These are phyloP conservation scores for Plemyria rubiginata DNA, from an alignment of 2,888 invertebrate genomes.

Conservation along the genomic window DNA sequence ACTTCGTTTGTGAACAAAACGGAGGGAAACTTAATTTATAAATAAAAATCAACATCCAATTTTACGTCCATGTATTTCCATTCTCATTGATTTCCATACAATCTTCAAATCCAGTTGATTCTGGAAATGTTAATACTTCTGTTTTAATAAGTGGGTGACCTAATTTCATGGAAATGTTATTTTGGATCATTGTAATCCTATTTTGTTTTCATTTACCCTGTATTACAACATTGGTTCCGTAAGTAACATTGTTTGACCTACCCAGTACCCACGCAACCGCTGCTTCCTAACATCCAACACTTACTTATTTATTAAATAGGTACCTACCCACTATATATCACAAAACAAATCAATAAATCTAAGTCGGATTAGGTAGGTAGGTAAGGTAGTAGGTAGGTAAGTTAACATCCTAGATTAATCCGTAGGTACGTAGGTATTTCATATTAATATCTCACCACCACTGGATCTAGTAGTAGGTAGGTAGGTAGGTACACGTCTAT, in stretches of 20 bases:
- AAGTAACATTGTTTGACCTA: slow-evolving; percentile 10
- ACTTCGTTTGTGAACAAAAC: background rate
- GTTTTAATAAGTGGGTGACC: background rate
- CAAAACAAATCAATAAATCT: too few species aligned
- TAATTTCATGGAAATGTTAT: slow-evolving; percentile 17
- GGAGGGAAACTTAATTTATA: slow-evolving; percentile 1
- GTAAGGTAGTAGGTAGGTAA: too few species aligned
- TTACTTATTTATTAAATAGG: background rate
- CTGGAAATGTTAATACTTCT: background rate
- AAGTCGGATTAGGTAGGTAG: too few species aligned
- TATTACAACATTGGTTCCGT: slow-evolving; percentile 10
- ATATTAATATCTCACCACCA: too few species aligned
- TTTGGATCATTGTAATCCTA: slow-evolving; percentile 12
- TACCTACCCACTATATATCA: too few species aligned
- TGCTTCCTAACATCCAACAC: background rate
- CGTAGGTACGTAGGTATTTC: too few species aligned
- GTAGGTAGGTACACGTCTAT: too few species aligned
- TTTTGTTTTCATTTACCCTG: slow-evolving; percentile 18
- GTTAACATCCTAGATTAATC: too few species aligned
- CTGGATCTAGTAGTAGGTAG: too few species aligned
- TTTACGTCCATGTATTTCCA: too few species aligned
- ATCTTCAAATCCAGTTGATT: background rate
- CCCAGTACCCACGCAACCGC: background rate
- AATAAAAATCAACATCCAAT: background rate
- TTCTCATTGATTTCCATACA: too few species aligned